A percentile compares a stretch with the other conserved stretches of the same genome.
These are phyloP conservation scores for Hylomyscus alleni DNA, from an alignment of 2,797 vertebrate genomes.

Conservation along the genomic window DNA sequence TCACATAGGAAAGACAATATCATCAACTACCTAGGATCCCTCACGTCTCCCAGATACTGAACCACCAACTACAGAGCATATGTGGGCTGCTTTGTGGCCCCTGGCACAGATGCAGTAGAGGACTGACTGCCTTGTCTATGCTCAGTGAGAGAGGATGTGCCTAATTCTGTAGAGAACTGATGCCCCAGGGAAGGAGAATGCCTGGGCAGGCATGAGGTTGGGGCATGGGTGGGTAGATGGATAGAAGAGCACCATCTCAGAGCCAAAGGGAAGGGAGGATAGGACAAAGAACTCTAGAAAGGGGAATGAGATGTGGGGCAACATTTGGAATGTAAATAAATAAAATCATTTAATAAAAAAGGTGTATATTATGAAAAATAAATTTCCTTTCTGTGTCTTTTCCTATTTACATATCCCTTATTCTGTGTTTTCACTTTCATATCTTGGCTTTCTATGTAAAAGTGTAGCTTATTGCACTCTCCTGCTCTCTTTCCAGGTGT, in stretches of 20 bases:
- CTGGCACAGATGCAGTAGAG: neutral
- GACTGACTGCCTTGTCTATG: neutral
- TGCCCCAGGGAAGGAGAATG: neutral
- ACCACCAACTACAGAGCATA: neutral
- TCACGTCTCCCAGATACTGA: neutral
- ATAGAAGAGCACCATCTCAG: neutral
- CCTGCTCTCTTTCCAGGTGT: neutral
- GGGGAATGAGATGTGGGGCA: neutral
- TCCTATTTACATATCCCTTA: neutral
- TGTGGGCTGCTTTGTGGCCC: neutral
- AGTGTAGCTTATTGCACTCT: neutral
- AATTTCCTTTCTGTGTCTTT: neutral
- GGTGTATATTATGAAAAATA: neutral
- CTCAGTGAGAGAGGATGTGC: neutral
- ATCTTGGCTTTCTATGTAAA: constrained; percentile 39
- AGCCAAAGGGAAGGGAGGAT: neutral
- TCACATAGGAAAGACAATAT: neutral
- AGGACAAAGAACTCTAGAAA: neutral
- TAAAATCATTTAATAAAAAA: neutral
- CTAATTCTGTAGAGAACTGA: neutral
- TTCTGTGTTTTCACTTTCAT: neutral
- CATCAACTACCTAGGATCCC: neutral
- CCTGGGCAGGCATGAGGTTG: neutral
- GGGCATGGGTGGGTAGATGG: neutral
- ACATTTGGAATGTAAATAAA: neutral